Percentiles rank a stretch among this genome's conserved stretches.
phyloP scores from a whole-genome alignment of 2,113 vertebrate species.

The Dicaeum eximium region DNA sequence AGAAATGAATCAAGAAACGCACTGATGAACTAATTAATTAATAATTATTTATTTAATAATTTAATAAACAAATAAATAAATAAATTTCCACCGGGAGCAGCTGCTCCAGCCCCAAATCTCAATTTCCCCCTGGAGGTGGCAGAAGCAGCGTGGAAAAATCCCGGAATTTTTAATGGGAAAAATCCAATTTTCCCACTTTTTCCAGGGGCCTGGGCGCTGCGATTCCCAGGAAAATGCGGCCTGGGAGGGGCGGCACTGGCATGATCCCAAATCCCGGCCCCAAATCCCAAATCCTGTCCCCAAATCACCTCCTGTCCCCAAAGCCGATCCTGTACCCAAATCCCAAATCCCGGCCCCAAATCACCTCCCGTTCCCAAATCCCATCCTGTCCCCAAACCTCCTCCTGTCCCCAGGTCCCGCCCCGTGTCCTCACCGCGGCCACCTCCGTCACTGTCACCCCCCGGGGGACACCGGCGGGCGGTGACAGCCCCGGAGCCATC shows the following conservation, averaged over 20 bases:
- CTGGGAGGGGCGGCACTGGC: neutral
- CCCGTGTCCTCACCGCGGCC: neutral
- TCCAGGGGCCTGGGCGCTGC: fast-evolving
- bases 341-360: neutral
- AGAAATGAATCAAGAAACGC: too few relatives aligned
- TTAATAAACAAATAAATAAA: too few relatives aligned
- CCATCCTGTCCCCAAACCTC: neutral
- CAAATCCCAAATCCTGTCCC: neutral
- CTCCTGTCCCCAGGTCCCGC: neutral
- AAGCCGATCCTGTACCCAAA: neutral
- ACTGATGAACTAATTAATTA: too few relatives aligned
- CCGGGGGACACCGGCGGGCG: neutral
- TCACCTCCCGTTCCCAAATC: neutral
- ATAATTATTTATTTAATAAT: too few relatives aligned
- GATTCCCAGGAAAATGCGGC: neutral
- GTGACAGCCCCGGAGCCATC: neutral
- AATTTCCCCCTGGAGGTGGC: neutral
- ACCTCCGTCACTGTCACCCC: neutral
- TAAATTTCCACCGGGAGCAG: neutral
- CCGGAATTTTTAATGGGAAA: neutral
- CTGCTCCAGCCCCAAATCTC: neutral
- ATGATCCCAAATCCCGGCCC: neutral
- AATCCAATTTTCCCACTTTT: neutral
- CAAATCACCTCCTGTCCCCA: neutral
- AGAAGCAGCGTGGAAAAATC: neutral